These are phyloP conservation scores for Sympetrum striolatum DNA, from an alignment of 2,888 invertebrate genomes.

Conservation along the genomic window DNA sequence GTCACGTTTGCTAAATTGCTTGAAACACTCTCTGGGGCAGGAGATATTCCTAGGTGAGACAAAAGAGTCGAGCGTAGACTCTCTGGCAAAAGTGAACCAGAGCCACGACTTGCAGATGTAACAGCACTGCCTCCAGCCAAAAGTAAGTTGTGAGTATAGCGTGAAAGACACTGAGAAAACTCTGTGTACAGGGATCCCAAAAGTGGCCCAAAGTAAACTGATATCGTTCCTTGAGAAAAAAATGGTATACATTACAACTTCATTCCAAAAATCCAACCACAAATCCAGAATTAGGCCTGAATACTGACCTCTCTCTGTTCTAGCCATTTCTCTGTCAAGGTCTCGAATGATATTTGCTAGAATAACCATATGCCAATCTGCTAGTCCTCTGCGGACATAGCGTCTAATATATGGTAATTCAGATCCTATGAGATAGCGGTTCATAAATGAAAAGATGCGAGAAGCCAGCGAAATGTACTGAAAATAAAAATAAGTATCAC, in stretches of 20 bases:
- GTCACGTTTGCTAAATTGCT: slow-evolving; percentile 48
- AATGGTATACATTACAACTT: slow-evolving; percentile 33
- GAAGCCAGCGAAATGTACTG: slow-evolving; percentile 87
- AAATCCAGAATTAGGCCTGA: not conserved
- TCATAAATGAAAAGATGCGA: slow-evolving; percentile 85
- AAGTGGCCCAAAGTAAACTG: slow-evolving; percentile 74
- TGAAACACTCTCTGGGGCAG: slow-evolving; percentile 56
- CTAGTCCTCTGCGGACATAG: slow-evolving; percentile 74
- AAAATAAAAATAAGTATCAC: slow-evolving; percentile 49
- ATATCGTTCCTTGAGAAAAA: slow-evolving; percentile 68
- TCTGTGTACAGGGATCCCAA: slow-evolving; percentile 75
- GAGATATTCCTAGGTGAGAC: slow-evolving; percentile 76
- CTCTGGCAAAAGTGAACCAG: slow-evolving; percentile 66
- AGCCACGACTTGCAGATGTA: not conserved
- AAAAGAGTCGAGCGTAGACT: slow-evolving; percentile 74
- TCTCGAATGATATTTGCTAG: slow-evolving; percentile 89
- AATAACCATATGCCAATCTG: slow-evolving; percentile 88
- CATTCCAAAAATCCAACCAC: not conserved
- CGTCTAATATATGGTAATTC: slow-evolving; percentile 68
- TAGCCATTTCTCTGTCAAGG: slow-evolving; percentile 86
- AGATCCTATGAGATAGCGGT: slow-evolving; percentile 78
- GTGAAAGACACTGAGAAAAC: slow-evolving; percentile 79
- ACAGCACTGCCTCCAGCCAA: slow-evolving; percentile 44
- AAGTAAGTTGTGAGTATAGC: slow-evolving; percentile 81
- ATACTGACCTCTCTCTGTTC: slow-evolving; percentile 73